Evolutionary conservation across 2,113 vertebrate genomes (phyloP).

Genomic region (Bujurquina vittata): DNA sequence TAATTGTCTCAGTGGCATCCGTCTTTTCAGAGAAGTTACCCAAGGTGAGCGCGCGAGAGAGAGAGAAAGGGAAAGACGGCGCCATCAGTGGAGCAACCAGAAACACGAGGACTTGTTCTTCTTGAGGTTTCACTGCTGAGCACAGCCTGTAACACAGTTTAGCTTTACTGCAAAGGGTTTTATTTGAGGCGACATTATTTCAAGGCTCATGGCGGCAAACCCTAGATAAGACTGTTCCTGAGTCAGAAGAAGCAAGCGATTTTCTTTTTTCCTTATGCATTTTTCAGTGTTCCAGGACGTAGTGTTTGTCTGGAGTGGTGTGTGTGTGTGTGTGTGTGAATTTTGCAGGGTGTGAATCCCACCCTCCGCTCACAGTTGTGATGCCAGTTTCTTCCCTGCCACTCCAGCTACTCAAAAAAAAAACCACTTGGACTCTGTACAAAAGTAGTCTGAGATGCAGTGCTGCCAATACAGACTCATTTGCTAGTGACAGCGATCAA

Average conservation of each 20-base stretch:
- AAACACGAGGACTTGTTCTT: neutral
- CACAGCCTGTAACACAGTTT: neutral
- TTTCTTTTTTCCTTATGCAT: neutral
- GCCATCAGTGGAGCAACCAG: neutral
- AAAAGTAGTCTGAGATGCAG: neutral
- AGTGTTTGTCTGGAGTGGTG: neutral
- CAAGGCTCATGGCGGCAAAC: neutral
- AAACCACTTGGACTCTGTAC: neutral
- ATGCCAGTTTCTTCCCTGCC: neutral
- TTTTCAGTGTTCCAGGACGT: neutral
- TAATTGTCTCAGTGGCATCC: constrained; percentile 18
- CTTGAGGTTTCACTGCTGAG: neutral
- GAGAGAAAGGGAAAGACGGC: too few relatives aligned
- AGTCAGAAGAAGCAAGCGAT: neutral
- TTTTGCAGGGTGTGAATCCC: constrained; percentile 16
- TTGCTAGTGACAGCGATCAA: neutral
- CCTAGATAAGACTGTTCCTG: neutral
- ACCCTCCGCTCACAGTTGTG: neutral
- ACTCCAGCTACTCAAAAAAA: neutral
- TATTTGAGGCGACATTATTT: neutral
- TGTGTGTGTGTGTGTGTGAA: neutral
- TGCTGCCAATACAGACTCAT: neutral
- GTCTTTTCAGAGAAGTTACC: neutral
- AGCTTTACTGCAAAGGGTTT: neutral
- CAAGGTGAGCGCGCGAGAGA: neutral